phyloP scores from a whole-genome alignment of 2,113 vertebrate genomes.

The Caranx melampygus region DNA sequence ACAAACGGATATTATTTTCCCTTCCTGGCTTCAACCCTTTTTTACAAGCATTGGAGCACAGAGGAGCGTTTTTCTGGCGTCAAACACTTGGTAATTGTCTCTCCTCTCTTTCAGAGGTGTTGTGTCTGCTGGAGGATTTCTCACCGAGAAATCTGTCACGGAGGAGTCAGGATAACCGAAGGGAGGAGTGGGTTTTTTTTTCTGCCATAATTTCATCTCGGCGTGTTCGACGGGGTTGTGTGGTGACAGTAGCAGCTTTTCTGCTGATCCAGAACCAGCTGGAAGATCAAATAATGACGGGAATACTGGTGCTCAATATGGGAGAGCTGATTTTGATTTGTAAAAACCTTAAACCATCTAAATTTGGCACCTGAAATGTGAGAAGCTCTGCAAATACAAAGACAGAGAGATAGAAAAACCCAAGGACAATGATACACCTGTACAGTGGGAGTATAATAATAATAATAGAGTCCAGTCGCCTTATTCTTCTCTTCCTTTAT shows the following conservation, averaged over 20 bases:
- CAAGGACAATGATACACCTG: neutral
- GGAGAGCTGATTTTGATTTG: neutral
- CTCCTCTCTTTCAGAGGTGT: constrained; percentile 29
- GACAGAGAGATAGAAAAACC: neutral
- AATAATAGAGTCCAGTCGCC: neutral
- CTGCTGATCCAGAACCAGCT: constrained; percentile 40
- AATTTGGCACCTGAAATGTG: neutral
- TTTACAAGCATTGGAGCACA: constrained; percentile 66
- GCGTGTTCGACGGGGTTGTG: constrained; percentile 8
- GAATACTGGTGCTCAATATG: constrained; percentile 7
- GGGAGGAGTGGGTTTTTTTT: neutral
- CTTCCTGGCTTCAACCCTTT: constrained; percentile 57
- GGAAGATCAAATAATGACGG: constrained; percentile 3
- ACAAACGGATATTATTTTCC: constrained; percentile 73
- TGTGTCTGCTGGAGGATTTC: constrained; percentile 34
- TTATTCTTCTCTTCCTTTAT: neutral
- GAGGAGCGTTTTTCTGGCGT: constrained; percentile 66
- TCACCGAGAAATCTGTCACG: neutral
- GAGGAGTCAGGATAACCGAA: neutral
- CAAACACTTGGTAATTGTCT: constrained; percentile 72
- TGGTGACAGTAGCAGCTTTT: constrained; percentile 29
- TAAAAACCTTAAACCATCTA: constrained; percentile 29
- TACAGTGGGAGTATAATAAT: neutral
- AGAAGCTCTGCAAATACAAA: neutral
- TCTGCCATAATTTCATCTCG: constrained; percentile 34